These are phyloP conservation scores for Diadromus collaris DNA, from an alignment of 2,888 invertebrate genomes.

Conservation along the genomic window DNA sequence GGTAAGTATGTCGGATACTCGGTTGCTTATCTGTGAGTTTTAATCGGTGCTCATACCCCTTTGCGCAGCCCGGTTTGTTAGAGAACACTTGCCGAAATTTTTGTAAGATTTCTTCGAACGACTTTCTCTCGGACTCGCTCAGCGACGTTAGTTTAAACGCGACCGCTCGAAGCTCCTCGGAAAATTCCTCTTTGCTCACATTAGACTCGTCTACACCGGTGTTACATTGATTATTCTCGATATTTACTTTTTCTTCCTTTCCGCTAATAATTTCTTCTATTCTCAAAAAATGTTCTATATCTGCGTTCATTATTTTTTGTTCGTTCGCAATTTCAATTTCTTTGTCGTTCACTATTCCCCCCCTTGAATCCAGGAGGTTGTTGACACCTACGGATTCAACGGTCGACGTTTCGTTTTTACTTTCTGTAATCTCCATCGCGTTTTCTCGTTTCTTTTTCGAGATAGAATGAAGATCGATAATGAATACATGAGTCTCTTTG, in stretches of 20 bases:
- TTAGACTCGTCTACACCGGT: not conserved
- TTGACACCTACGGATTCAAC: not conserved
- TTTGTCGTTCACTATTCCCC: not conserved
- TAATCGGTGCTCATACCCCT: conserved; percentile 8
- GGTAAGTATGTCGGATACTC: conserved; percentile 13
- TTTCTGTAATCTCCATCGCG: not conserved
- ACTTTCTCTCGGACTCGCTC: not conserved
- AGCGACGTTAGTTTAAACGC: conserved; percentile 39
- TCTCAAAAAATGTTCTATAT: not conserved
- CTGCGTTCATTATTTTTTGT: not conserved
- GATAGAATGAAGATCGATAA: conserved; percentile 14
- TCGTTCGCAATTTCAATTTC: not conserved
- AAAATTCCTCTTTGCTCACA: conserved; percentile 52
- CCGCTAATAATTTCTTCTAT: not conserved
- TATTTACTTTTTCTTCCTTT: not conserved
- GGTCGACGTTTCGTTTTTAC: not conserved
- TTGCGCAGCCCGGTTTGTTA: conserved; percentile 51
- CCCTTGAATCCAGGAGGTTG: not conserved
- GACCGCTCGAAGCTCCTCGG: conserved; percentile 5
- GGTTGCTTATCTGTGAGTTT: not conserved
- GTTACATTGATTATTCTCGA: not conserved
- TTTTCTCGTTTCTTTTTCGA: not conserved
- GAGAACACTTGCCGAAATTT: conserved; percentile 59
- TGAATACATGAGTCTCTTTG: conserved; percentile 21
- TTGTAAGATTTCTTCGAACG: conserved; percentile 17